Evolutionary conservation across 2,797 vertebrate species (phyloP).

Genomic region (Cossypha niveicapilla): DNA sequence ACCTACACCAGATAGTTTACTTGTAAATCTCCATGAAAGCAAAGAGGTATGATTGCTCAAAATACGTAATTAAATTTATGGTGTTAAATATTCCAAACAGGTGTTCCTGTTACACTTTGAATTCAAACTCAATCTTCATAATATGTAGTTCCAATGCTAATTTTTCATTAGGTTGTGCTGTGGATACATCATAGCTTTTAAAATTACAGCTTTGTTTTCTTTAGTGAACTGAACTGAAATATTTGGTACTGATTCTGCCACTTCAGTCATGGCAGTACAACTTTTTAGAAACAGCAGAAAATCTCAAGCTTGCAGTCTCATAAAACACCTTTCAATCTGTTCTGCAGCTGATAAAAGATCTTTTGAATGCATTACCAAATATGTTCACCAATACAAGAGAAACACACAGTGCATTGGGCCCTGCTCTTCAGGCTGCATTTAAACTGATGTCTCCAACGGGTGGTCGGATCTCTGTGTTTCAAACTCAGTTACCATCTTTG

Average conservation of each 20-base stretch:
- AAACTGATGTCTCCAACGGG: slow-evolving; percentile 96
- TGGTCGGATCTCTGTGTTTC: slow-evolving; percentile 92
- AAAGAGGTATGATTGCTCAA: slow-evolving; percentile 82
- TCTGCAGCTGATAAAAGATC: slow-evolving; percentile 89
- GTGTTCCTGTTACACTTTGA: background rate
- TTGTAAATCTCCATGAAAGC: slow-evolving; percentile 95
- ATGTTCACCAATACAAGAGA: slow-evolving; percentile 92
- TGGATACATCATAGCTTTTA: background rate
- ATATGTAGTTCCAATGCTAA: background rate
- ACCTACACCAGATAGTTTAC: slow-evolving; percentile 91
- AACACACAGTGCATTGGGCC: slow-evolving; percentile 92
- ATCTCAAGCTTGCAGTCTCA: background rate
- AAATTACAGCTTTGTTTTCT: background rate
- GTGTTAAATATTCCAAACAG: background rate
- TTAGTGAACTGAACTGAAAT: background rate
- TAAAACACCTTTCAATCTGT: slow-evolving; percentile 11
- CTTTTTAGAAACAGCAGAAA: background rate
- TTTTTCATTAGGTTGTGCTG: background rate
- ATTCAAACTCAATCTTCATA: background rate
- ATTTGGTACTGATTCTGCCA: background rate
- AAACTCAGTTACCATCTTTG: slow-evolving; percentile 91
- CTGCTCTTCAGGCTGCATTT: slow-evolving; percentile 92
- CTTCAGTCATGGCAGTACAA: background rate
- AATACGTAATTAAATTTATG: background rate
- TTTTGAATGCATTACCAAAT: slow-evolving; percentile 85